Conservation (phyloP, 1,140 invertebrate genomes). For the Drosophila kurseongensis region DNA sequence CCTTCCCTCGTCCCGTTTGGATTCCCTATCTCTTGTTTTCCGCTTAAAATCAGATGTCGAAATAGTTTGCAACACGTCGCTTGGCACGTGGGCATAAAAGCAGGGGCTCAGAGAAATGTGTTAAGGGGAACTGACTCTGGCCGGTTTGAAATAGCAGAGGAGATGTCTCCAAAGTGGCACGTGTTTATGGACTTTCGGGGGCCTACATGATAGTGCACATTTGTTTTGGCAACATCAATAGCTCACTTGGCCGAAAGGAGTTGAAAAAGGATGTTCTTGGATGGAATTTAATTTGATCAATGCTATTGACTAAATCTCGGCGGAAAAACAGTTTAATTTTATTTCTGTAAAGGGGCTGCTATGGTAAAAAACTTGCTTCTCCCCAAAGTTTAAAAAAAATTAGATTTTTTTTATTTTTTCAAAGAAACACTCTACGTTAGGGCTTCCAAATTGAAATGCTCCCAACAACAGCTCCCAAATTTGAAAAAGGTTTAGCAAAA, state of each 20-base stretch:
- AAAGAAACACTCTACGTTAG: too few relatives aligned
- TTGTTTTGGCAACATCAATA: conserved; percentile 45
- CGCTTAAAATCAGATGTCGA: conserved; percentile 83
- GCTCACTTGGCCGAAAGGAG: conserved; percentile 30
- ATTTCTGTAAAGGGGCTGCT: too few relatives aligned
- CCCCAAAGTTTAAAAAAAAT: too few relatives aligned
- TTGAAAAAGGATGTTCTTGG: neutral
- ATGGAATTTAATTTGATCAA: neutral
- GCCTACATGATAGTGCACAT: conserved; percentile 46
- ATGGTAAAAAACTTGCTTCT: too few relatives aligned
- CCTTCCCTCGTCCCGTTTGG: conserved; percentile 5
- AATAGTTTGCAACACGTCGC: conserved; percentile 82
- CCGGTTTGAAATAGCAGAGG: conserved; percentile 16
- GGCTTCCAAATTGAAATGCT: too few relatives aligned
- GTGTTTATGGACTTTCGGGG: conserved; percentile 71
- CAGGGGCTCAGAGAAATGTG: conserved; percentile 7
- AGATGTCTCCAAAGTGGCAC: conserved; percentile 63
- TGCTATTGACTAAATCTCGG: neutral
- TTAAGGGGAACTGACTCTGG: conserved; percentile 2
- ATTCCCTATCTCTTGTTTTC: conserved; percentile 75
- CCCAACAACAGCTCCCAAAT: too few relatives aligned
- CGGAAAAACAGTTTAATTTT: too few relatives aligned
- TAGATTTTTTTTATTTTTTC: too few relatives aligned
- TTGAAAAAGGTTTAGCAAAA: too few relatives aligned
- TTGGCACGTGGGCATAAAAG: conserved; percentile 55